These are phyloP conservation scores for Tiliacea aurago DNA, from an alignment of 2,888 invertebrate species.

Conservation along the genomic window DNA sequence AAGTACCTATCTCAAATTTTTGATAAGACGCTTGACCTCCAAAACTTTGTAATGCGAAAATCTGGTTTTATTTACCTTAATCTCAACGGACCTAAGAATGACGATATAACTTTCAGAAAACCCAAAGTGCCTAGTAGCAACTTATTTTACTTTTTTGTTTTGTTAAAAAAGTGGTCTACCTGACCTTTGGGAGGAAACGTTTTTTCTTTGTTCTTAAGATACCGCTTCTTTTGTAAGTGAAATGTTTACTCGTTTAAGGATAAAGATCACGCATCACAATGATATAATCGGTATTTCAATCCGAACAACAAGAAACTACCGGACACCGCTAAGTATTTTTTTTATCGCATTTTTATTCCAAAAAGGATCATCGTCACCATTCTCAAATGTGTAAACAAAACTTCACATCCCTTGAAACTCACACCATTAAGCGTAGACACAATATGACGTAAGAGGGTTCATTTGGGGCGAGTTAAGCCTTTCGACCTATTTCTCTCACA, in stretches of 20 bases:
- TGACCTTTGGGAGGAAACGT: conserved; percentile 41
- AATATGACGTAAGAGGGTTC: conserved; percentile 59
- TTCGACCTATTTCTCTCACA: conserved; percentile 70
- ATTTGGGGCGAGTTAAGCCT: conserved; percentile 66
- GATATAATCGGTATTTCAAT: conserved; percentile 7
- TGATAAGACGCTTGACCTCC: conserved; percentile 35
- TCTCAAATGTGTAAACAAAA: conserved; percentile 55
- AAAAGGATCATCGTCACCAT: not conserved
- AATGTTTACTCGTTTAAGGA: conserved; percentile 13
- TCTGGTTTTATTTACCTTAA: conserved; percentile 45
- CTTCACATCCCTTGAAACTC: conserved; percentile 69
- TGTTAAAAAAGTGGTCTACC: conserved; percentile 30
- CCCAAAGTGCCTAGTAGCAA: conserved; percentile 29
- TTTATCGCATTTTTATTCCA: conserved; percentile 1
- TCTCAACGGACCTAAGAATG: conserved; percentile 48
- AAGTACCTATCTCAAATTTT: conserved; percentile 26
- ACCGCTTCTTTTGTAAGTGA: not conserved
- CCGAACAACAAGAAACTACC: not conserved
- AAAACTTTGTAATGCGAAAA: conserved; percentile 44
- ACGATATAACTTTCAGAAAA: conserved; percentile 49
- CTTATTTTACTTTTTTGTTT: conserved; percentile 46
- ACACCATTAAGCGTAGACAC: conserved; percentile 68
- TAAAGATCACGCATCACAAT: not conserved
- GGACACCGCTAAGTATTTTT: not conserved
- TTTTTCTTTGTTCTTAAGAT: conserved; percentile 17